Evolutionary conservation across 2,888 invertebrate species (phyloP).

Genomic region (Oscheius myriophilus): DNA sequence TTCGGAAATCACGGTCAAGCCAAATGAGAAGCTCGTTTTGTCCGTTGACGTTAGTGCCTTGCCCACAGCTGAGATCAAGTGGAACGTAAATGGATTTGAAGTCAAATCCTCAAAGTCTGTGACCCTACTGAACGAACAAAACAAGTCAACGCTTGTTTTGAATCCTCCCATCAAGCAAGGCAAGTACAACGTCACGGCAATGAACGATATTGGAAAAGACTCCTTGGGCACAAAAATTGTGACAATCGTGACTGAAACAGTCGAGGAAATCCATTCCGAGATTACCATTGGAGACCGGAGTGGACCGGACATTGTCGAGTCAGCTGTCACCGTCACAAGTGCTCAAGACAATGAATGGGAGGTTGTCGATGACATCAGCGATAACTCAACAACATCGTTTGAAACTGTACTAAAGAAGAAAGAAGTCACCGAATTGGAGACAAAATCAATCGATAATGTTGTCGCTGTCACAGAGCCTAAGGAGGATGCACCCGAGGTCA

Average conservation of each 20-base stretch:
- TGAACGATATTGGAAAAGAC: slow-evolving; percentile 58
- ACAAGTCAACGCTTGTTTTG: slow-evolving; percentile 61
- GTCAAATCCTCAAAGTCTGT: slow-evolving; percentile 49
- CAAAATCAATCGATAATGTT: slow-evolving; percentile 33
- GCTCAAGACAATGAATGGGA: slow-evolving; percentile 38
- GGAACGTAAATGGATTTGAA: slow-evolving; percentile 74
- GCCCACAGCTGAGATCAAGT: slow-evolving; percentile 71
- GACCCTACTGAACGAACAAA: slow-evolving; percentile 57
- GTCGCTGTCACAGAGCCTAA: slow-evolving; percentile 28
- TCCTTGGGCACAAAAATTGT: slow-evolving; percentile 44
- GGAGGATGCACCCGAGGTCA: slow-evolving; percentile 10
- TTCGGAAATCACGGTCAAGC: slow-evolving; percentile 38
- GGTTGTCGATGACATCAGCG: slow-evolving; percentile 24
- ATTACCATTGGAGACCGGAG: slow-evolving; percentile 22
- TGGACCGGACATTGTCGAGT: slow-evolving; percentile 50
- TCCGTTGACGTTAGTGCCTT: slow-evolving; percentile 62
- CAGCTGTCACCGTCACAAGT: slow-evolving; percentile 52
- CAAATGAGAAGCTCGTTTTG: slow-evolving; percentile 60
- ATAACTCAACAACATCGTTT: slow-evolving; percentile 38
- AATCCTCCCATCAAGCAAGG: slow-evolving; percentile 65
- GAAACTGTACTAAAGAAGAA: slow-evolving; percentile 49
- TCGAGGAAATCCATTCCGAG: slow-evolving; percentile 39
- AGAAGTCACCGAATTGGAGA: slow-evolving; percentile 32
- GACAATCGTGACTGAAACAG: slow-evolving; percentile 39
- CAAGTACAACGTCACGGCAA: slow-evolving; percentile 60